Evolutionary conservation across 2,113 vertebrate genomes (phyloP).

Genomic region (Danionella cerebrum): DNA sequence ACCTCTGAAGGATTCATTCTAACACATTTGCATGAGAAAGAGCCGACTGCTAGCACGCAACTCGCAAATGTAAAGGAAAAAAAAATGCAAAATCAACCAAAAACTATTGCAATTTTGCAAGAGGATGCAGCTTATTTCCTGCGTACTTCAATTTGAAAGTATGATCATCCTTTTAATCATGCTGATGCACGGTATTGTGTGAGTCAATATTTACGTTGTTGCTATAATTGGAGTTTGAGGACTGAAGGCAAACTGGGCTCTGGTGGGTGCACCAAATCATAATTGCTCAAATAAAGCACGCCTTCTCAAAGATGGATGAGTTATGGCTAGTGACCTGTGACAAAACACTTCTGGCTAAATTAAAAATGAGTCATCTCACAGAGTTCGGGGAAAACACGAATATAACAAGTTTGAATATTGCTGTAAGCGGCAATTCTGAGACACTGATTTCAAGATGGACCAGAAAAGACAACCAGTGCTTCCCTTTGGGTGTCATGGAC

Average conservation of each 20-base stretch:
- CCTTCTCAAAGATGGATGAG: slow-evolving; percentile 8
- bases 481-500: no score
- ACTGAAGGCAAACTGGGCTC: neutral
- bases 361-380: neutral
- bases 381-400: neutral
- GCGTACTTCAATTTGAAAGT: slow-evolving; percentile 47
- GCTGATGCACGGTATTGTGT: slow-evolving; percentile 50
- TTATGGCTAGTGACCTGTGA: slow-evolving; percentile 9
- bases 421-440: no score
- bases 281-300: slow-evolving; percentile 22
- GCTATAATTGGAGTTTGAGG: slow-evolving; percentile 24
- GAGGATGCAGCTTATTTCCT: slow-evolving; percentile 44
- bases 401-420: neutral
- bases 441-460: no score
- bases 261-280: neutral
- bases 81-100: slow-evolving; percentile 53
- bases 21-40: slow-evolving; percentile 53
- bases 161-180: slow-evolving; percentile 52
- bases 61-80: slow-evolving; percentile 45
- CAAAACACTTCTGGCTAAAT: neutral
- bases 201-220: slow-evolving; percentile 52
- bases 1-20: slow-evolving; percentile 39
- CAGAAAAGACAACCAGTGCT: no score
- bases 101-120: slow-evolving; percentile 44
- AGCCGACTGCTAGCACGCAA: slow-evolving; percentile 36